A percentile compares a stretch with the other conserved stretches of the same genome.
These are phyloP conservation scores for Mobula hypostoma DNA, from an alignment of 2,113 vertebrate species.

Conservation along the genomic window DNA sequence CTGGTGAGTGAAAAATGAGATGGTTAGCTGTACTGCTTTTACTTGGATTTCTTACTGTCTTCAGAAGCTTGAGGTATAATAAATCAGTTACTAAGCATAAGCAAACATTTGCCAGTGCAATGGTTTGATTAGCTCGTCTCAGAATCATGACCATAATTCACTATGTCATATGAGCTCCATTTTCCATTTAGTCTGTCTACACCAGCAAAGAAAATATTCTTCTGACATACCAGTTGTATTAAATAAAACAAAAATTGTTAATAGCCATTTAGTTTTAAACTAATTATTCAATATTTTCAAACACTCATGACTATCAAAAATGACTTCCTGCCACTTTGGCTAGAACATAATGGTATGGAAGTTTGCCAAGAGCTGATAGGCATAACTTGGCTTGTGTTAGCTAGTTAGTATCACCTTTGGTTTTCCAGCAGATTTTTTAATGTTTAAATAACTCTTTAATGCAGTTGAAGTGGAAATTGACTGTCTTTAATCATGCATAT, in stretches of 20 bases:
- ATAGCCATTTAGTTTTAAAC: neutral
- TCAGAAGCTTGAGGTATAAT: neutral
- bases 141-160: neutral
- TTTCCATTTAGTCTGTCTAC: neutral
- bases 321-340: neutral
- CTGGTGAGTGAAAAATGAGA: slow-evolving; percentile 65
- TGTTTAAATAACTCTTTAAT: neutral
- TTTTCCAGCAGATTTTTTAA: neutral
- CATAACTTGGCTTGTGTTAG: neutral
- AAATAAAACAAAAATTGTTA: too few relatives aligned
- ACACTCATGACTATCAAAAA: neutral
- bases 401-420: neutral
- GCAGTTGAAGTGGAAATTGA: neutral
- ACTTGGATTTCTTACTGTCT: neutral
- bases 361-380: neutral
- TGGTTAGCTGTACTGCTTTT: neutral
- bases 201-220: neutral
- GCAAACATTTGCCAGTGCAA: too few relatives aligned
- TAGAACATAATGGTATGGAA: neutral
- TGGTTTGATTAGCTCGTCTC: too few relatives aligned
- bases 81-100: neutral
- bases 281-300: neutral
- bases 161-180: too few relatives aligned
- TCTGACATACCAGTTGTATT: neutral
- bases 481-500: neutral